Conservation (phyloP, 2,797 vertebrate species). For the Chaenodraco wilsoni region DNA sequence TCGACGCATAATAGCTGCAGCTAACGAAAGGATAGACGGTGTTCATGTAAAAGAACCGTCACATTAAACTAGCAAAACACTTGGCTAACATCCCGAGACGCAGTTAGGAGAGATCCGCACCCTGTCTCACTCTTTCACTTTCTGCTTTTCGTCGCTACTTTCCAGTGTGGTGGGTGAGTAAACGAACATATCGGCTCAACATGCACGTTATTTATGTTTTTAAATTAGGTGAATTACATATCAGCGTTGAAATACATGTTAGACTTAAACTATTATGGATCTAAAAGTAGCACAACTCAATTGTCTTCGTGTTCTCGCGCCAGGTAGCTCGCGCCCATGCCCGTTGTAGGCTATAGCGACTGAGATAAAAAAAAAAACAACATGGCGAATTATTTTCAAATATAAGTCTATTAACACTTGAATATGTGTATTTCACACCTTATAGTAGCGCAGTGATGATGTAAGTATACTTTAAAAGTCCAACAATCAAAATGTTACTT, state of each 20-base stretch:
- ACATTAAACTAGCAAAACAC: not conserved
- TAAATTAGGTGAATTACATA: too few species aligned
- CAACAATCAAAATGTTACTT: too few species aligned
- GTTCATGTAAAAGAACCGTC: too few species aligned
- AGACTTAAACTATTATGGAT: not conserved
- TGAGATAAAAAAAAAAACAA: too few species aligned
- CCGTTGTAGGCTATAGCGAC: not conserved
- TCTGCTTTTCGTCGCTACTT: constrained; percentile 30
- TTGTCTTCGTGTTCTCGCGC: not conserved
- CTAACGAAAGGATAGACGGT: accelerated
- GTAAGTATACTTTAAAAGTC: not conserved
- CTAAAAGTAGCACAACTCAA: accelerated
- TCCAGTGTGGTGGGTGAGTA: constrained; percentile 27
- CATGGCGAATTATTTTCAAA: not conserved
- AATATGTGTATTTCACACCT: not conserved
- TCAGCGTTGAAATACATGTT: not conserved
- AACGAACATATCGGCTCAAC: accelerated
- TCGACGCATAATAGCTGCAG: not conserved
- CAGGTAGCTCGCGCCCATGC: not conserved
- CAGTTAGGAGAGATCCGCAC: not conserved
- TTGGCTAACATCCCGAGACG: not conserved
- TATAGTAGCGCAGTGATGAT: not conserved
- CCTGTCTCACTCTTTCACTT: constrained; percentile 32
- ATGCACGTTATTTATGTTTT: accelerated
- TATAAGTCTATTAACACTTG: too few species aligned